Base-by-base conservation (phyloP, 2,113 vertebrate genomes). In the Cephalopterus ornatus region DNA sequence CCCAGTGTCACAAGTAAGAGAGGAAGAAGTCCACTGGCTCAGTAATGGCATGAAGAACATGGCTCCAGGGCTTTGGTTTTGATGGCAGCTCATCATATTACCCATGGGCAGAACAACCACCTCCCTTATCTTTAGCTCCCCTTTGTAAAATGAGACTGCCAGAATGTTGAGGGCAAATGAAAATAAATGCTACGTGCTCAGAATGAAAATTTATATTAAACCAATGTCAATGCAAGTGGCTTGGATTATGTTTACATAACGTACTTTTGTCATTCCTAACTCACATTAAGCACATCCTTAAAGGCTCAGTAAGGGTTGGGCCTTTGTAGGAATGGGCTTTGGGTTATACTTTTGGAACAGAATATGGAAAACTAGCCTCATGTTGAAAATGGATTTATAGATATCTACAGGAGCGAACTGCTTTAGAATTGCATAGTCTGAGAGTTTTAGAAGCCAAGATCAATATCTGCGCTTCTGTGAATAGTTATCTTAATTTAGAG, bases 401-500 rank as follows among this genome's bases (percentile, higher is more conserved):
- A n/a, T 37, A 75, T 15, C 52, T 78, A 35, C 49, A 89, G 47
- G 41, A 93, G 11, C 6, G 67, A 55, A 67, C 33, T 70, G 47
- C 47, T 95, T 77, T 39, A 75, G 77, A 92, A 79, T 37, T 95
- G 66, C 77, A 79, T 28, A 93, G 72, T 49, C 50, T 84, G 32
- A 44, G 80, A 58, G 30, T 79, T 92, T 94, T 33, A 88, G 92
- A 67, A 90, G 76, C 55, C 72, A 75, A 66, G 66, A 95, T 72
- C 68, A 76, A 53, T 79, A 77, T 9, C 59, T 68, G 32, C 39
- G 66, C 53, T 81, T 89, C 55, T 72, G 35, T 89, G 75, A 78
- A 88, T 1, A 84, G 84, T 72, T 74, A 62, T 62, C 72, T 90
- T 95, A 91, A 94, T 94, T 95, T 92, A 85, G 73, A 85, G 62